phyloP scores from a whole-genome alignment of 2,113 vertebrate genomes.

The Sebastes schlegelii region DNA sequence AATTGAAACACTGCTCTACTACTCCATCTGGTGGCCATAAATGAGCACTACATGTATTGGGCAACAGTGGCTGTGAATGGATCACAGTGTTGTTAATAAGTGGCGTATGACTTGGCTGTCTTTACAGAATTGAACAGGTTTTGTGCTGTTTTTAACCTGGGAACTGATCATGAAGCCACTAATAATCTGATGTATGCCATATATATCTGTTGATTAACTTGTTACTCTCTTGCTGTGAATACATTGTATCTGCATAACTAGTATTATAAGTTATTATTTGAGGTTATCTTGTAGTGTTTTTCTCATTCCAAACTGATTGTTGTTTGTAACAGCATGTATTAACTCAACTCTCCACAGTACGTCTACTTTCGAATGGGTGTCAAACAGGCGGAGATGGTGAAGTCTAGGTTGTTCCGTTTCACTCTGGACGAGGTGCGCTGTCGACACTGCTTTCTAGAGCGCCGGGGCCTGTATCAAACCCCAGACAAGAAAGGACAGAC shows the following conservation, averaged over 20 bases:
- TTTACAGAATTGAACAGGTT: neutral
- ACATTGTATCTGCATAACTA: neutral
- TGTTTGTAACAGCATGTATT: neutral
- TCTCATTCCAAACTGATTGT: neutral
- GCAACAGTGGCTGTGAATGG: neutral
- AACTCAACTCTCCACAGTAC: slow-evolving; percentile 84
- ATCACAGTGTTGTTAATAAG: neutral
- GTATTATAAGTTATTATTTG: neutral
- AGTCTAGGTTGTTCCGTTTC: slow-evolving; percentile 82
- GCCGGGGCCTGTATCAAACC: slow-evolving; percentile 90
- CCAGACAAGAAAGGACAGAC: slow-evolving; percentile 92
- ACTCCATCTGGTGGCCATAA: slow-evolving; percentile 21
- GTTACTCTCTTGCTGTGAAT: neutral
- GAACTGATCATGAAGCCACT: neutral
- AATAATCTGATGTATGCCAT: neutral
- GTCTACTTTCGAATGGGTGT: slow-evolving; percentile 95
- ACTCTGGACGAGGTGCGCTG: slow-evolving; percentile 85
- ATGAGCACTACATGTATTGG: neutral
- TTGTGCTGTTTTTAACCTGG: neutral
- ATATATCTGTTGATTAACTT: neutral
- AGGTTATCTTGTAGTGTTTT: neutral
- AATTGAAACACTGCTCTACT: neutral
- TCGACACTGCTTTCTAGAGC: slow-evolving; percentile 92
- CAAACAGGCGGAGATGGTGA: slow-evolving; percentile 87
- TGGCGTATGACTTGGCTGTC: neutral